Base-by-base conservation (phyloP, 1,140 invertebrate genomes). In the Grapholita molesta region DNA sequence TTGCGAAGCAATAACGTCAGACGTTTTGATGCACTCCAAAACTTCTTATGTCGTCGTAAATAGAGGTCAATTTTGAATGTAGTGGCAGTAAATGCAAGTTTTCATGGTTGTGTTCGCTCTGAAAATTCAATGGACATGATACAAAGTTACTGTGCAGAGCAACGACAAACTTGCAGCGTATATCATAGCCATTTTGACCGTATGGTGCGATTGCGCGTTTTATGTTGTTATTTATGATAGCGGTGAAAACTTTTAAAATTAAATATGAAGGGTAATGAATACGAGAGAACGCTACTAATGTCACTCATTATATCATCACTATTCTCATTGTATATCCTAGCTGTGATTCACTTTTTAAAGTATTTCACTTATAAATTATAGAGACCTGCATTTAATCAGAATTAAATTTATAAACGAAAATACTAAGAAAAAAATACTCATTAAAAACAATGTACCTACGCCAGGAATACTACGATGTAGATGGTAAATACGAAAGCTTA, bases 111-210 rank as follows among this genome's bases (percentile, higher is more conserved):
- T 61, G 55, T 61, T 61, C 25, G 25, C 68, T 75, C 57, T 67
- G 61, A 71, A 53, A 80, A 80, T 76, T 75, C 75, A 75, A 28
- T 52, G 70, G 71, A 65, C 67, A 72, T 69, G 67, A 28, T 70
- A 79, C 75, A 77, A 80, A 77, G 75, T 80, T 75, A 71, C 66
- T 66, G 69, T 57, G 21, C 24, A 74, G 71, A 73, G 66, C 35
- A 69, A 64, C 66, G 72, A 77, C 75, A 79, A 79, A 75, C 73
- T 79, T 79, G 77, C 73, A 72, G 77, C 75, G 71, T 65, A 64
- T 69, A 48, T 70, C 71, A 76, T 74, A 74, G 74, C 72, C 74
- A 74, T 72, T 71, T 71, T 52, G 65, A 48, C 57, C 25, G 61
- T 61, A 25, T 61, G 55, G 24, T 30, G 55, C 24, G 55, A 61